phyloP scores from a whole-genome alignment of 2,888 invertebrate species.

The Hydriomena furcata region DNA sequence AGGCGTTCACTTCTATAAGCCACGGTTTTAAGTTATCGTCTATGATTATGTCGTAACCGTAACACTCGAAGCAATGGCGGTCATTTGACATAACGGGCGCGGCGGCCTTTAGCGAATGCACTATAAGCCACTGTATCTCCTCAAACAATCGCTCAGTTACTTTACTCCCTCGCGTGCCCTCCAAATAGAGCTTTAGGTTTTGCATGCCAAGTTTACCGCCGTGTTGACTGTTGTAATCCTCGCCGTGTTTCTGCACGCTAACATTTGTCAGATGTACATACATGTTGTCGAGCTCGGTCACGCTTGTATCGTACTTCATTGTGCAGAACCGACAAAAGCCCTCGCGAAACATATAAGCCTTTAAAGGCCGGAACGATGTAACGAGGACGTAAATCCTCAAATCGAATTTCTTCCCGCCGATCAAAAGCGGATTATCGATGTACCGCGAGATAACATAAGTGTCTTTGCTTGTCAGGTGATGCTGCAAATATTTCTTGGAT shows the following conservation, averaged over 20 bases:
- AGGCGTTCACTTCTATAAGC: conserved; percentile 96
- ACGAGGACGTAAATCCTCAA: conserved; percentile 95
- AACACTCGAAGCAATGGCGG: conserved; percentile 95
- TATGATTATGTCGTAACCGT: conserved; percentile 97
- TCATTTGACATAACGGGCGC: conserved; percentile 95
- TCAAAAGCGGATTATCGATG: conserved; percentile 95
- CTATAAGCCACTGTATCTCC: conserved; percentile 93
- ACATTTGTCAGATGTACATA: conserved; percentile 98
- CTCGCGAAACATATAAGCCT: conserved; percentile 94
- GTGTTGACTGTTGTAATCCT: conserved; percentile 94
- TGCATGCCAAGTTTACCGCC: conserved; percentile 97
- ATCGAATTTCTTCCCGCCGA: conserved; percentile 98
- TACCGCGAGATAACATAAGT: conserved; percentile 97
- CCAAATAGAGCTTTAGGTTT: conserved; percentile 93
- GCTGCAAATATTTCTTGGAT: conserved; percentile 92
- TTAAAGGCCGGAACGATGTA: conserved; percentile 95
- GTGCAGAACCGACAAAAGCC: conserved; percentile 98
- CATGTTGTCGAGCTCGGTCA: conserved; percentile 94
- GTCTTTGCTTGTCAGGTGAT: conserved; percentile 89
- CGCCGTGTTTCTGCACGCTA: conserved; percentile 97
- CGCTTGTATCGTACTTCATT: conserved; percentile 94
- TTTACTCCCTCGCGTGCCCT: conserved; percentile 93
- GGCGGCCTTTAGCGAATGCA: conserved; percentile 95
- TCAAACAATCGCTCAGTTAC: conserved; percentile 94
- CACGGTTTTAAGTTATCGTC: conserved; percentile 96